phyloP scores from a whole-genome alignment of 1,140 invertebrate genomes.

The Pentalonia nigronervosa region DNA sequence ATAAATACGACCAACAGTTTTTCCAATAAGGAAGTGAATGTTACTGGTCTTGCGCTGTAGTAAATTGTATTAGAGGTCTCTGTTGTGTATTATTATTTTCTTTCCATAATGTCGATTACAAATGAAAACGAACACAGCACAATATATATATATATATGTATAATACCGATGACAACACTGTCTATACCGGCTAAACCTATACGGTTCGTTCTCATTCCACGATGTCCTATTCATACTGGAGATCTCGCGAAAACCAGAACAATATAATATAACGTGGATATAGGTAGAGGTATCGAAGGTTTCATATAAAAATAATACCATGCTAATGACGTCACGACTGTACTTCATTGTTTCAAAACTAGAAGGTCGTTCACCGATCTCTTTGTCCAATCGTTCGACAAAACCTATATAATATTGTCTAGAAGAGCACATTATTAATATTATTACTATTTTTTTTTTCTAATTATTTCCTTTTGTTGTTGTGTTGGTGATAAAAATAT shows the following conservation, averaged over 20 bases:
- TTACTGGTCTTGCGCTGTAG: neutral
- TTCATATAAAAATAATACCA: constrained; percentile 1
- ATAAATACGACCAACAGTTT: constrained; percentile 1
- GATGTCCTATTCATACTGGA: neutral
- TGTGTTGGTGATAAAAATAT: neutral
- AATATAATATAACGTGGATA: constrained; percentile 1
- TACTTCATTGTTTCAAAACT: constrained; percentile 50
- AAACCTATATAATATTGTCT: constrained; percentile 2
- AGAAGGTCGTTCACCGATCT: constrained; percentile 54
- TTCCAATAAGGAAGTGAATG: constrained; percentile 26
- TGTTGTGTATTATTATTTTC: neutral
- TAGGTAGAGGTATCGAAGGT: neutral
- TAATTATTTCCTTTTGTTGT: neutral
- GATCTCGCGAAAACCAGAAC: constrained; percentile 39
- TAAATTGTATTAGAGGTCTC: constrained; percentile 3
- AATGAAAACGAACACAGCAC: neutral
- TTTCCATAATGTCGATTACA: neutral
- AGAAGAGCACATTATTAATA: constrained; percentile 9
- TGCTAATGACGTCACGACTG: constrained; percentile 46
- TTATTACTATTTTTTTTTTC: neutral
- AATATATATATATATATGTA: neutral
- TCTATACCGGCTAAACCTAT: neutral
- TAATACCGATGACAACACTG: neutral
- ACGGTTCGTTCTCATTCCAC: neutral
- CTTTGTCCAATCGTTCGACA: constrained; percentile 37